phyloP scores from a whole-genome alignment of 2,113 vertebrate genomes.

The Dascyllus trimaculatus region DNA sequence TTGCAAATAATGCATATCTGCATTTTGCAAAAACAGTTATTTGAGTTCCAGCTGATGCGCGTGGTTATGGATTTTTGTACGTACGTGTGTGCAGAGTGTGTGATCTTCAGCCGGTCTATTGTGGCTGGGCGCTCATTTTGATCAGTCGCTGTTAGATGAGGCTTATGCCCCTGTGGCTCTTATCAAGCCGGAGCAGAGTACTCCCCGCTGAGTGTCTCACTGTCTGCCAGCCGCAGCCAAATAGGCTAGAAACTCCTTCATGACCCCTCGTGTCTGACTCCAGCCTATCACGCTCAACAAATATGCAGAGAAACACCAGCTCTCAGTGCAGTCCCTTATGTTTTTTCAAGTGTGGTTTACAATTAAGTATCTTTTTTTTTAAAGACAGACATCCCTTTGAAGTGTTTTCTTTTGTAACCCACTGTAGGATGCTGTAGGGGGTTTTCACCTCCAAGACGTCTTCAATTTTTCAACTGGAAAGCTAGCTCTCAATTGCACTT shows the following conservation, averaged over 20 bases:
- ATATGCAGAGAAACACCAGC: neutral
- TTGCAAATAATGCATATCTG: slow-evolving; percentile 17
- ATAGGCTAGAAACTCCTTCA: slow-evolving; percentile 62
- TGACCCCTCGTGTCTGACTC: slow-evolving; percentile 47
- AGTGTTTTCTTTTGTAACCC: too few relatives aligned
- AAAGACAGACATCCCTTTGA: too few relatives aligned
- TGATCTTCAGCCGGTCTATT: slow-evolving; percentile 40
- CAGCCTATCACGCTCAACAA: slow-evolving; percentile 23
- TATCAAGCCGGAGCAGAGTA: slow-evolving; percentile 85
- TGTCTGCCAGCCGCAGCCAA: slow-evolving; percentile 75
- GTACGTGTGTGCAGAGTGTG: slow-evolving; percentile 11
- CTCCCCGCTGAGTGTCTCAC: slow-evolving; percentile 81
- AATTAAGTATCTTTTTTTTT: too few relatives aligned
- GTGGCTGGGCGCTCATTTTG: slow-evolving; percentile 58
- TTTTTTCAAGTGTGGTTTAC: too few relatives aligned
- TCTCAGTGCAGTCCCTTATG: neutral
- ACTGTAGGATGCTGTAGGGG: too few relatives aligned
- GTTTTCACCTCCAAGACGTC: too few relatives aligned
- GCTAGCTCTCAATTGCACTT: too few relatives aligned
- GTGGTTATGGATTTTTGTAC: slow-evolving; percentile 29
- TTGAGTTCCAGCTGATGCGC: slow-evolving; percentile 1
- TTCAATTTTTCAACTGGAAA: too few relatives aligned
- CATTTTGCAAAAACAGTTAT: neutral
- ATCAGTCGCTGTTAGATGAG: slow-evolving; percentile 66
- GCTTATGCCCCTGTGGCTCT: slow-evolving; percentile 78